A percentile compares a stretch with the other conserved stretches of the same genome.
Conservation (phyloP, 1,140 invertebrate species). For the Leptonema lineaticorne region DNA sequence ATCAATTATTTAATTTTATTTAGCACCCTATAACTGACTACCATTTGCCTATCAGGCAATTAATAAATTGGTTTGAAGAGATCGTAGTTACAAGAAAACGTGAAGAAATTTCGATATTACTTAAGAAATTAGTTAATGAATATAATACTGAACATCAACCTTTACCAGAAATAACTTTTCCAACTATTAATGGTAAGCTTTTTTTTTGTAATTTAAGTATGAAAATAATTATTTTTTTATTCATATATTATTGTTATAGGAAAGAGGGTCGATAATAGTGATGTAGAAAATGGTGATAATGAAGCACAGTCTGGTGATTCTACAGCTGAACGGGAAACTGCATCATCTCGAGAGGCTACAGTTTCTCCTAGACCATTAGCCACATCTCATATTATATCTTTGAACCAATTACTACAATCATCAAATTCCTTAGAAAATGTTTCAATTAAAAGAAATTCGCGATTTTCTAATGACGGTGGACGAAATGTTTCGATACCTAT, state of each 20-base stretch:
- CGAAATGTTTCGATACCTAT: conserved; percentile 22
- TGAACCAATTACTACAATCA: conserved; percentile 42
- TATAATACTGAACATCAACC: conserved; percentile 58
- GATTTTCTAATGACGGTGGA: conserved; percentile 25
- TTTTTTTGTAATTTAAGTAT: not conserved
- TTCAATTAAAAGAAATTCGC: conserved; percentile 7
- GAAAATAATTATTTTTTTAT: not conserved
- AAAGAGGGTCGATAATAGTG: conserved; percentile 52
- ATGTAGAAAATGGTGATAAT: conserved; percentile 48
- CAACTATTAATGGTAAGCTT: conserved; percentile 62
- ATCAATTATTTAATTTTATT: no score
- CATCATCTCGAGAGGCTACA: not conserved
- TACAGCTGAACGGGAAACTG: conserved; percentile 3
- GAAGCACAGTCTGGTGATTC: conserved; percentile 29
- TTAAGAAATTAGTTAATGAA: conserved; percentile 69
- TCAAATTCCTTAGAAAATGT: conserved; percentile 18
- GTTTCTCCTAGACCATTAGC: not conserved
- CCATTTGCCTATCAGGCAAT: conserved; percentile 69
- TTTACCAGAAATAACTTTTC: conserved; percentile 65
- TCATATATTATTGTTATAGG: conserved; percentile 48
- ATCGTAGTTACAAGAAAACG: conserved; percentile 75
- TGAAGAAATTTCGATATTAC: conserved; percentile 73
- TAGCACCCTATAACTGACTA: conserved; percentile 75
- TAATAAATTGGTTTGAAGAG: conserved; percentile 78
- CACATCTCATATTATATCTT: conserved; percentile 45